Evolutionary conservation across 2,113 vertebrate genomes (phyloP), one percentile per base, ranked within the genome.

Genomic region (Blennius ocellaris): DNA sequence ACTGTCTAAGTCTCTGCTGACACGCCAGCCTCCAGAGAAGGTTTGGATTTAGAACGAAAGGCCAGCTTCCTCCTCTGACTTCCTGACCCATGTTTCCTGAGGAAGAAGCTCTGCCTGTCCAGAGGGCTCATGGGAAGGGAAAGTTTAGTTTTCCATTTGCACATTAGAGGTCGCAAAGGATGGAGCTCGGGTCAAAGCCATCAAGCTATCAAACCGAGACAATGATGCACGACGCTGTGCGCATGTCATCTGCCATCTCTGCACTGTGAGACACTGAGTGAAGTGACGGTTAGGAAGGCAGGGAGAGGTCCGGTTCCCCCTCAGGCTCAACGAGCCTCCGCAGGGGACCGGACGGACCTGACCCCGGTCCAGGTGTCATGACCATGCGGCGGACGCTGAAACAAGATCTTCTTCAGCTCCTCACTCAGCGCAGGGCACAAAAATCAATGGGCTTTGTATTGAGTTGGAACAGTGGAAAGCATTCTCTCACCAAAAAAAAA

Each of bases 371-470:
- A 89, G 92, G 91, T 91, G 91, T 91, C 77, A 78, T 67, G 86
- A 88, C 86, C 91, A 79, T 64, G 71, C 76, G 76, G 78, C 50
- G 81, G 87, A 73, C 79, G 52, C 80, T 92, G 94, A 94, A 94
- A 94, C 62, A 15, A 82, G 92, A 94, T 93, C 88, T 89, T 87
- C 76, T 74, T 71, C 61, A 44, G 71, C 75, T 80, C 65, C 64
- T 92, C 87, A 76, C 79, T 91, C 85, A 78, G 60, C 88, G 48
- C 77, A 7, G 45, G 43, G 52, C 10, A 49, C 48, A 79, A 85
- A 92, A 94, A 94, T 94, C 93, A 93, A 94, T 94, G 90, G 88
- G 81, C 90, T 92, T 91, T 92, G 89, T 91, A 72, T 83, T 11
- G 50, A 52, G 11, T 38, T 51, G 56, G 82, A 93, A 92, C 91